A percentile compares a stretch with the other conserved stretches of the same genome.
Conservation (phyloP, 1,140 invertebrate species). For the Copidosoma floridanum region DNA sequence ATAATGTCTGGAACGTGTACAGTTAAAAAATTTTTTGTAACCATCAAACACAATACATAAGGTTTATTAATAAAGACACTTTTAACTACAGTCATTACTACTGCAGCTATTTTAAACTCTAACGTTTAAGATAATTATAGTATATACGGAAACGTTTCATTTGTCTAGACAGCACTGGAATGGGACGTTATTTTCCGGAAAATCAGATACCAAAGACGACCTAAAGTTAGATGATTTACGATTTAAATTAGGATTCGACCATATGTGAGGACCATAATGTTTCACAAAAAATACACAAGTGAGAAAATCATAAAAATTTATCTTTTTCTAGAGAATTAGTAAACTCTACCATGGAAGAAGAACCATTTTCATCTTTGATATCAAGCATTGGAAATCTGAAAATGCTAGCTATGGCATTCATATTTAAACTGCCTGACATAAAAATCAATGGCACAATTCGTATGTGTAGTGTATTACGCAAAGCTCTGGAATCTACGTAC, state of each 20-base stretch:
- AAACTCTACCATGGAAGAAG: neutral
- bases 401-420: neutral
- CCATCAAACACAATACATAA: too few species aligned
- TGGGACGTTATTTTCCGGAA: neutral
- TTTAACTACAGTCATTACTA: too few species aligned
- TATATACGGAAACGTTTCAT: too few species aligned
- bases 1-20: too few species aligned
- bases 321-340: constrained; percentile 4
- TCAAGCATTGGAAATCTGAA: neutral
- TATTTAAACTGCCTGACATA: neutral
- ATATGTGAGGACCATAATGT: neutral
- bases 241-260: constrained; percentile 15
- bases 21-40: too few species aligned
- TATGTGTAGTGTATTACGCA: neutral
- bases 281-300: neutral
- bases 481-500: neutral
- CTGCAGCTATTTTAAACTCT: too few species aligned
- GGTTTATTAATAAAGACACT: too few species aligned
- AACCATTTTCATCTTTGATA: neutral
- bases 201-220: neutral
- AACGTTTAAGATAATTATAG: too few species aligned
- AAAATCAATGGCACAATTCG: constrained; percentile 9
- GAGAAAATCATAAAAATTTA: neutral
- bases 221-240: neutral
- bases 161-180: too few species aligned